phyloP scores from a whole-genome alignment of 1,140 invertebrate species.

The Megathymus violae region DNA sequence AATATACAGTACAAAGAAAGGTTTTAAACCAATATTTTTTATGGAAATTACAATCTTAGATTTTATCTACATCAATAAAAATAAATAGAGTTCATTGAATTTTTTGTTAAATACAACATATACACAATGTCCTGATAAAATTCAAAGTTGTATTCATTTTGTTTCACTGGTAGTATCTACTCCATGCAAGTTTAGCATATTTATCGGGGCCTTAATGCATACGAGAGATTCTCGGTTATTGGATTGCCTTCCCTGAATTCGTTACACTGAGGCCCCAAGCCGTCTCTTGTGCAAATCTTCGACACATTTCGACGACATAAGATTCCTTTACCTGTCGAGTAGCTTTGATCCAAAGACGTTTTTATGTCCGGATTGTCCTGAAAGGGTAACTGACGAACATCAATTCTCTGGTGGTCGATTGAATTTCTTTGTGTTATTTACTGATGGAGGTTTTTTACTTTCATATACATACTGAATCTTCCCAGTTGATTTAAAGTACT shows the following conservation, averaged over 20 bases:
- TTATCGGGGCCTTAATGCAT: slow-evolving; percentile 27
- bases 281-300: slow-evolving; percentile 52
- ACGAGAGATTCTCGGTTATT: slow-evolving; percentile 35
- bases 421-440: slow-evolving; percentile 5
- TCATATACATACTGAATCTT: no score
- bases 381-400: slow-evolving; percentile 20
- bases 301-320: slow-evolving; percentile 44
- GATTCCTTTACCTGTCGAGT: slow-evolving; percentile 45
- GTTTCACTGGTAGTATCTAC: slow-evolving; percentile 17
- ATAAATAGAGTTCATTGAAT: no score
- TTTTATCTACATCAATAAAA: no score
- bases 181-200: slow-evolving; percentile 28
- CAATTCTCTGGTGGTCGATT: slow-evolving; percentile 18
- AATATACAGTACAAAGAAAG: no score
- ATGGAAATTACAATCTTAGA: no score
- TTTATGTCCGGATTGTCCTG: slow-evolving; percentile 43
- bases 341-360: slow-evolving; percentile 48
- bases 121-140: not conserved
- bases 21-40: no score
- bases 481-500: no score
- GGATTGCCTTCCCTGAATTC: slow-evolving; percentile 47
- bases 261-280: slow-evolving; percentile 39
- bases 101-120: no score
- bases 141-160: slow-evolving; percentile 7
- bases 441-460: no score